A percentile compares a stretch with the other conserved stretches of the same genome.
Conservation (phyloP, 2,113 vertebrate species). For the Sus scrofa region DNA sequence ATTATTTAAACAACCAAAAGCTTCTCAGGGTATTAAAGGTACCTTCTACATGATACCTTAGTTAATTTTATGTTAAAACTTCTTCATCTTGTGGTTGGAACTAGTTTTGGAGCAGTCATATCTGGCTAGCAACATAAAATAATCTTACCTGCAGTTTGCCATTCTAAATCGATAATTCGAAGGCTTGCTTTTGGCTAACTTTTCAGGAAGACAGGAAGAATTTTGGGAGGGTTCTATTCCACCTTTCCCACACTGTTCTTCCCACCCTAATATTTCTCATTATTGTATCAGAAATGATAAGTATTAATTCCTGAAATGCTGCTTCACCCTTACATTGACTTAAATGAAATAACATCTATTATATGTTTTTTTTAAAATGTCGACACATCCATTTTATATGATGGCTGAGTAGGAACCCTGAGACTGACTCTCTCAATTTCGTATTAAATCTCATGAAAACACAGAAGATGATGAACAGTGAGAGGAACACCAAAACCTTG, state of each 20-base stretch:
- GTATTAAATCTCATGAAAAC: slow-evolving; percentile 1
- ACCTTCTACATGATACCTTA: not conserved
- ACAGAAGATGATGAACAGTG: not conserved
- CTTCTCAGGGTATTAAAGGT: not conserved
- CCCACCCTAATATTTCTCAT: not conserved
- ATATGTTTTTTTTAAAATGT: not conserved
- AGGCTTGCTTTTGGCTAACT: not conserved
- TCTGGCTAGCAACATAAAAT: not conserved
- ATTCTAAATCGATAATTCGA: not conserved
- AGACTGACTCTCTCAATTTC: not conserved
- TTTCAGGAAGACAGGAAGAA: not conserved
- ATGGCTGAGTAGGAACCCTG: not conserved
- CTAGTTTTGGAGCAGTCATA: not conserved
- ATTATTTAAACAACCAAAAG: not conserved
- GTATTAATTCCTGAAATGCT: not conserved
- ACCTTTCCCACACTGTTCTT: not conserved
- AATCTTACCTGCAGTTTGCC: not conserved
- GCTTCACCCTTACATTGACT: not conserved
- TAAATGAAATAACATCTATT: slow-evolving; percentile 42
- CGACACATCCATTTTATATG: slow-evolving; percentile 1
- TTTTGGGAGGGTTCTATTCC: not conserved
- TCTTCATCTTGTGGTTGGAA: not conserved
- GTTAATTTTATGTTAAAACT: slow-evolving; percentile 2
- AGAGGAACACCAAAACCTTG: not conserved
- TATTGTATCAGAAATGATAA: not conserved